Conservation (phyloP, 2,888 invertebrate genomes). For the Drosophila birchii region DNA sequence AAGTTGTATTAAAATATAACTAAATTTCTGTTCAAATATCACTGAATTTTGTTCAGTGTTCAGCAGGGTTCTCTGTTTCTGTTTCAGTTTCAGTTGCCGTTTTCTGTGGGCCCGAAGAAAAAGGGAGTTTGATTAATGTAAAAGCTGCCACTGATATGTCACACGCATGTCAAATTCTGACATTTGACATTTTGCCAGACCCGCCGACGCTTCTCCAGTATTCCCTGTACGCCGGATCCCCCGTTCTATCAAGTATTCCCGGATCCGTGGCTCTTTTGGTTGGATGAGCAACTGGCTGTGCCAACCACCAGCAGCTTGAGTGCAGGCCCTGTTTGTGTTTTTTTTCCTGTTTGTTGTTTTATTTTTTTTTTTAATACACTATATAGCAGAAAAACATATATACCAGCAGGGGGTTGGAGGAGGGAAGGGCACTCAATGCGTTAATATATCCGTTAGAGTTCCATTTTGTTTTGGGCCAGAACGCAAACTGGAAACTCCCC, state of each 20-base stretch:
- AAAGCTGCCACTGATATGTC: constrained; percentile 85
- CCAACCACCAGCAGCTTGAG: constrained; percentile 66
- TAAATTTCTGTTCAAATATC: background rate
- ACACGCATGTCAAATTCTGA: constrained; percentile 85
- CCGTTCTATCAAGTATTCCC: background rate
- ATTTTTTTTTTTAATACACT: constrained; percentile 41
- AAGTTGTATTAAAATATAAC: background rate
- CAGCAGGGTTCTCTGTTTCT: constrained; percentile 1
- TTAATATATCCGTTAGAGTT: constrained; percentile 79
- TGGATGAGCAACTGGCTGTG: constrained; percentile 68
- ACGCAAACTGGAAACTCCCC: constrained; percentile 36
- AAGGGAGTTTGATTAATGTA: constrained; percentile 85
- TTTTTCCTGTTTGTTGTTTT: background rate
- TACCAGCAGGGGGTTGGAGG: constrained; percentile 41
- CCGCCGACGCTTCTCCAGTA: constrained; percentile 50
- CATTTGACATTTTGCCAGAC: constrained; percentile 85
- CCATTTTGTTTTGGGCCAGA: constrained; percentile 60
- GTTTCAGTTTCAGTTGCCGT: constrained; percentile 37
- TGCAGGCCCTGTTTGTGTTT: constrained; percentile 60
- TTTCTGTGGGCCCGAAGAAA: constrained; percentile 65
- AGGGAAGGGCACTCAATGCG: constrained; percentile 57
- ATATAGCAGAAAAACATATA: constrained; percentile 46
- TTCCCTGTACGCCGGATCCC: constrained; percentile 33
- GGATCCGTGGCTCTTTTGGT: constrained; percentile 51
- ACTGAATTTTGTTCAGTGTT: background rate